Evolutionary conservation across 2,113 vertebrate species (phyloP).

Genomic region (Arothron firmamentum): DNA sequence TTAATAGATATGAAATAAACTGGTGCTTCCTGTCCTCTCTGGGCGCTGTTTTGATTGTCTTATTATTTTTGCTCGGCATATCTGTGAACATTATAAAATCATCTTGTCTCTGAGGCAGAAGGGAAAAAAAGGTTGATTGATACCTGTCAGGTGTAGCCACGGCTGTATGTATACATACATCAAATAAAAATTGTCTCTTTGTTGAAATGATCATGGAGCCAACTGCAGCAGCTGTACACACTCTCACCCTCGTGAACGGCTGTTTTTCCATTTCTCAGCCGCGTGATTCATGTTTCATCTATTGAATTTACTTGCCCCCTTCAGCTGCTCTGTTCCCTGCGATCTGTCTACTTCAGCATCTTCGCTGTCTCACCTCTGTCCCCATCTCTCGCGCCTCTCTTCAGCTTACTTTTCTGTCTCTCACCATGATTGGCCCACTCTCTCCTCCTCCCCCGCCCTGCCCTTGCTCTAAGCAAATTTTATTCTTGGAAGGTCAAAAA

Average conservation of each 20-base stretch:
- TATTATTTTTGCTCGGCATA: not conserved
- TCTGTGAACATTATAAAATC: too few species aligned
- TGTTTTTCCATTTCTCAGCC: conserved; percentile 33
- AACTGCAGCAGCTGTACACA: not conserved
- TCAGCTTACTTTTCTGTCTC: not conserved
- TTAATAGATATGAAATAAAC: conserved; percentile 21
- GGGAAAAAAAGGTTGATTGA: too few species aligned
- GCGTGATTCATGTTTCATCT: conserved; percentile 48
- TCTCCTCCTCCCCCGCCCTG: conserved; percentile 6
- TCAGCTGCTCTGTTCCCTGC: conserved; percentile 42
- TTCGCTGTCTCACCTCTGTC: conserved; percentile 29
- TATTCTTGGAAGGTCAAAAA: too few species aligned
- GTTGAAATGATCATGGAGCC: too few species aligned
- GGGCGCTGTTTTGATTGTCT: too few species aligned
- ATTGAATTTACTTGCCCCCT: conserved; percentile 57
- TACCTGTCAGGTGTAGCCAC: too few species aligned
- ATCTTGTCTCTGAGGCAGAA: too few species aligned
- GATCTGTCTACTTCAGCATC: conserved; percentile 21
- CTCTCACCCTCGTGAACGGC: conserved; percentile 20
- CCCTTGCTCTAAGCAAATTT: not conserved
- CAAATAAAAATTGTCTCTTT: too few species aligned
- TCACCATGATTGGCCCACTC: not conserved
- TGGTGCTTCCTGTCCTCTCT: not conserved
- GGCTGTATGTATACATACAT: too few species aligned
- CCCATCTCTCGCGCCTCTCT: not conserved